Conservation (phyloP, 2,113 vertebrate genomes). For the Malurus elegans region DNA sequence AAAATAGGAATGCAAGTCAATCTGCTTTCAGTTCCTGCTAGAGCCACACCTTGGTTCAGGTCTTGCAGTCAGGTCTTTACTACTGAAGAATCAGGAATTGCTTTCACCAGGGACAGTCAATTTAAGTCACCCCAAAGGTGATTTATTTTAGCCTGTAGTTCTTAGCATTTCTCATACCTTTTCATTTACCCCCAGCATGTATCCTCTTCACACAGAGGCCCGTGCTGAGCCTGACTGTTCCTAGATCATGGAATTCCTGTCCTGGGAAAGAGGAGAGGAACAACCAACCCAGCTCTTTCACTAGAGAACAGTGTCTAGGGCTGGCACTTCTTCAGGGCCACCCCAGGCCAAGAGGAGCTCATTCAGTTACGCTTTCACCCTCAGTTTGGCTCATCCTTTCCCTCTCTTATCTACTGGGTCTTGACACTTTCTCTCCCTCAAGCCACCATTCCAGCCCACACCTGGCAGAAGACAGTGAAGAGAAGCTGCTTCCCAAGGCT, state of each 20-base stretch:
- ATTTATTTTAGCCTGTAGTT: not conserved
- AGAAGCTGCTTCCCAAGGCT: not conserved
- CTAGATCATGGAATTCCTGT: not conserved
- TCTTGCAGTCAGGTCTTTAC: not conserved
- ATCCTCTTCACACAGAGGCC: not conserved
- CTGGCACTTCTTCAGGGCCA: not conserved
- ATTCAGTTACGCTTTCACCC: not conserved
- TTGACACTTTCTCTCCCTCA: not conserved
- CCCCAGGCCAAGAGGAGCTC: not conserved
- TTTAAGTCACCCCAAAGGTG: not conserved
- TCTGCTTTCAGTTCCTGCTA: not conserved
- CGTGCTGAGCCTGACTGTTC: not conserved
- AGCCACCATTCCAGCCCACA: not conserved
- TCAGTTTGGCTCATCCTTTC: not conserved
- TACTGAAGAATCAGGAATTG: not conserved
- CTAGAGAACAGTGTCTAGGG: not conserved
- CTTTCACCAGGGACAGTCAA: not conserved
- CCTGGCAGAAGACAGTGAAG: not conserved
- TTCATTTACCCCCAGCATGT: not conserved
- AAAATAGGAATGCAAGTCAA: not conserved
- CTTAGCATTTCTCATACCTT: not conserved
- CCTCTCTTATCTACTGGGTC: not conserved
- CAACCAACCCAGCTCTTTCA: not conserved
- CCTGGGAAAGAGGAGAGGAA: not conserved
- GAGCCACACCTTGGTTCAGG: not conserved